Conservation (phyloP, 2,113 vertebrate genomes). For the Tichodroma muraria region DNA sequence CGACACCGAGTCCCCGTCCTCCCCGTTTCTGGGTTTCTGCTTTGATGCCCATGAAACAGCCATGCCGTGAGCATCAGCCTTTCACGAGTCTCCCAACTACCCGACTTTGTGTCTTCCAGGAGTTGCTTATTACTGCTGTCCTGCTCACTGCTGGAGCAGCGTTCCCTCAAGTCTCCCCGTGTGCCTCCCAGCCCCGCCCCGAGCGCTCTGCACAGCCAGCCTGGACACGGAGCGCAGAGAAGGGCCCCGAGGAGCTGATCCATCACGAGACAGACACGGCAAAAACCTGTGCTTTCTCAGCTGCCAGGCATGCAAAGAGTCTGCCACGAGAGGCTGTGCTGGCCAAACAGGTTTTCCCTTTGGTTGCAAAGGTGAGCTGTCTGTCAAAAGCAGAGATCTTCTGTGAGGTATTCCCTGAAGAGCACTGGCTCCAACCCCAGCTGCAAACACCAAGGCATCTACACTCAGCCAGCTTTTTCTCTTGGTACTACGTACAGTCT, state of each 20-base stretch:
- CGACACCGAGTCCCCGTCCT: rapidly evolving
- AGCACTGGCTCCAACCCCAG: not conserved
- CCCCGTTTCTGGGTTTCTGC: not conserved
- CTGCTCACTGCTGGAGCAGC: not conserved
- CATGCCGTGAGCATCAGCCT: not conserved
- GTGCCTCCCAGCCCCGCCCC: not conserved
- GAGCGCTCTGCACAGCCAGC: not conserved
- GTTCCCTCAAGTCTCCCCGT: not conserved
- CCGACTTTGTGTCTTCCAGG: not conserved
- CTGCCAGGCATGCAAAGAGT: not conserved
- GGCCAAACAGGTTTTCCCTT: not conserved
- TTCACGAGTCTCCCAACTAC: not conserved
- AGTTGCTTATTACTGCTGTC: not conserved
- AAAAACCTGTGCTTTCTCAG: not conserved
- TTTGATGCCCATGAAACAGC: not conserved
- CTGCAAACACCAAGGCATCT: not conserved
- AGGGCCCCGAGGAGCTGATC: not conserved
- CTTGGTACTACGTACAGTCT: not conserved
- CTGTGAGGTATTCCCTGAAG: not conserved
- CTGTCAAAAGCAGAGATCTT: rapidly evolving
- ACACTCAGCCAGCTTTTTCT: not conserved
- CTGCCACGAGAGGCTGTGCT: not conserved
- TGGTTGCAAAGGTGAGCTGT: not conserved
- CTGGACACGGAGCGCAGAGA: not conserved
- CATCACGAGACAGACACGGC: rapidly evolving